phyloP scores from a whole-genome alignment of 37 sponge, comb jelly and placozoan genomes.

The Cladorhizidae sp. region DNA sequence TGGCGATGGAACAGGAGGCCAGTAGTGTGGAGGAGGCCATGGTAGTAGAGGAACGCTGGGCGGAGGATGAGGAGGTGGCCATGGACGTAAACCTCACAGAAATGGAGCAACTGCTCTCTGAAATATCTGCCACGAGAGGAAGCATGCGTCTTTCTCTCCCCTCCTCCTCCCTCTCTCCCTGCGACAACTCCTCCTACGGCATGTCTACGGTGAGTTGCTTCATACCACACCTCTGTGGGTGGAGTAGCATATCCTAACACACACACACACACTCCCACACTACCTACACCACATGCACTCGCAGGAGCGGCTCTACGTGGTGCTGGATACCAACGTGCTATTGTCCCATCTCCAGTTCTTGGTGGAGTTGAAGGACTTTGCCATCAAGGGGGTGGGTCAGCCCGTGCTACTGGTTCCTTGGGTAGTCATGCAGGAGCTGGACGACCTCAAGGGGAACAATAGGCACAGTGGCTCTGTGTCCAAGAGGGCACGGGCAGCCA shows the following conservation, averaged over 20 bases:
- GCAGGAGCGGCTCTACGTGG: conserved; percentile 71
- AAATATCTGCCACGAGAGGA: neutral
- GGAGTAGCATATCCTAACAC: neutral
- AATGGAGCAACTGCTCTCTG: conserved; percentile 12
- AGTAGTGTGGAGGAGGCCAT: neutral
- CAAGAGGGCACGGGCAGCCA: conserved; percentile 57
- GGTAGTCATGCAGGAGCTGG: conserved; percentile 91
- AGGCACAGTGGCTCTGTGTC: neutral
- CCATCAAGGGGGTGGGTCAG: conserved; percentile 65
- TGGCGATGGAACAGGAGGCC: no score
- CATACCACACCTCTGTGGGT: neutral
- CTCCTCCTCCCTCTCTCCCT: neutral
- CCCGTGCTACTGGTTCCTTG: conserved; percentile 84
- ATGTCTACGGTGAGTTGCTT: neutral
- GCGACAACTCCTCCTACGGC: neutral
- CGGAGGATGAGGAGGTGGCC: conserved; percentile 45
- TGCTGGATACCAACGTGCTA: conserved; percentile 89
- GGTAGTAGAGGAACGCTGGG: conserved; percentile 28
- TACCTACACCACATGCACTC: no score
- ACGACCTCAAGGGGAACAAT: conserved; percentile 54
- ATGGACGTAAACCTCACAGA: conserved; percentile 64
- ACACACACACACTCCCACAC: neutral
- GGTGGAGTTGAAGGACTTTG: conserved; percentile 72
- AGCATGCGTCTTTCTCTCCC: neutral
- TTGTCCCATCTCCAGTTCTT: conserved; percentile 82